Base-by-base conservation (phyloP, 2,113 vertebrate genomes). In the Chunga burmeisteri region DNA sequence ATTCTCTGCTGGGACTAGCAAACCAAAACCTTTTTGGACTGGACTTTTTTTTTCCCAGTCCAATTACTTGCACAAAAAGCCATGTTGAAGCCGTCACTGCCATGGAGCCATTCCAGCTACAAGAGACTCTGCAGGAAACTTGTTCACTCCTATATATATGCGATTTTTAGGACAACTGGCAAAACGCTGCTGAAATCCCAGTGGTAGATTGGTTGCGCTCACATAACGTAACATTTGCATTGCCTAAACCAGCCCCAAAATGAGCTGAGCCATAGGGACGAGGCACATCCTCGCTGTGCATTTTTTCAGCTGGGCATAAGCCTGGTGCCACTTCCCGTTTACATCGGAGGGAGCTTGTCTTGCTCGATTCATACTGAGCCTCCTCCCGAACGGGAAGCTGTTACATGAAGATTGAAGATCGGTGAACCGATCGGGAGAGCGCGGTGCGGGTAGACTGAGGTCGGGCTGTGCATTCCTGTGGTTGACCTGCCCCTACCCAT, bases 391-490 rank as follows among this genome's bases (percentile, higher is more conserved):
- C 0, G 6, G 42, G 16, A 55, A 26, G 20, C 27, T 56, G 7
- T n/a, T 55, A 23, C 50, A 63, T 2, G 0, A 16, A n/a, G 29
- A 30, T 0, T 62, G 62, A 52, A 1, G 0, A 22, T 18, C 0
- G 1, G 40, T 32, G 27, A 62, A 20, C 30, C 19, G 25, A 38
- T 47, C 42, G 3, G 1, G 38, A 34, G 9, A 16, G 7, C 1
- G 5, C 27, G 30, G 25, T 2, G 1, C 36, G 23, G 17, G 7
- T 1, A 27, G 59, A 13, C 66, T 52, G 34, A 46, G 0, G 4
- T 6, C 0, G 2, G 38, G 22, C 36, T 29, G 2, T 27, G 59
- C 6, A 7, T 56, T n/a, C 34, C 74, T 0, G 13, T 18, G 46
- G 34, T 75, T 74, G 75, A 47, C 13, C 14, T 65, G 22, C 50